A percentile compares a stretch with the other conserved stretches of the same genome.
Evolutionary conservation across 2,797 vertebrate genomes (phyloP).

Genomic region (Siniperca obscura): DNA sequence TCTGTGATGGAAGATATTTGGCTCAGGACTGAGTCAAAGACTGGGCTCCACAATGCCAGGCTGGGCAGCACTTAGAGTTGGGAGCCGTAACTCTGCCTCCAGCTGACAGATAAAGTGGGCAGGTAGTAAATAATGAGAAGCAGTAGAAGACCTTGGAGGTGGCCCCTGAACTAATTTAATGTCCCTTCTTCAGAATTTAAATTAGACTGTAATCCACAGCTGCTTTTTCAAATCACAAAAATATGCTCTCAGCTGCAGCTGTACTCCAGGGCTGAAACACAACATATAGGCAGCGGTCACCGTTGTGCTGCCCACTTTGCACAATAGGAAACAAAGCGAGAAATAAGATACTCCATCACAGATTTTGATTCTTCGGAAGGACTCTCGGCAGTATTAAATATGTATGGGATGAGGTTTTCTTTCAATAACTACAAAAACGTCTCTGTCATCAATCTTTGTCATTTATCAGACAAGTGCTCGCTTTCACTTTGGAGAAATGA

Average conservation of each 20-base stretch:
- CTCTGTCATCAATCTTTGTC: conserved; percentile 78
- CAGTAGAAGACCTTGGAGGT: conserved; percentile 76
- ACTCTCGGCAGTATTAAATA: conserved; percentile 75
- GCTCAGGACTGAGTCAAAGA: conserved; percentile 65
- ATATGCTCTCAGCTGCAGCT: conserved; percentile 46
- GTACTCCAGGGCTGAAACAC: conserved; percentile 11
- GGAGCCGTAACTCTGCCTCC: conserved; percentile 75
- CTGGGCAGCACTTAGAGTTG: conserved; percentile 56
- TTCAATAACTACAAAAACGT: conserved; percentile 73
- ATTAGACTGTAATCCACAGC: conserved; percentile 73
- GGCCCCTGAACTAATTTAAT: conserved; percentile 78
- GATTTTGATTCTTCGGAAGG: conserved; percentile 74
- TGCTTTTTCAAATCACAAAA: conserved; percentile 69
- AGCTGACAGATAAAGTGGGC: conserved; percentile 77
- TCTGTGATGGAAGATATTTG: conserved; percentile 72
- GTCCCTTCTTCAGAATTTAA: conserved; percentile 75
- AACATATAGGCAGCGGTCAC: conserved; percentile 34
- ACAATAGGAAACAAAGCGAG: conserved; percentile 60
- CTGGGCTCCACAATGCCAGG: conserved; percentile 63
- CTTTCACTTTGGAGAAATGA: conserved; percentile 75
- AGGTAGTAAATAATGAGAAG: conserved; percentile 76
- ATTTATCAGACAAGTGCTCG: conserved; percentile 67
- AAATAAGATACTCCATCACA: conserved; percentile 65
- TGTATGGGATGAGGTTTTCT: conserved; percentile 75
- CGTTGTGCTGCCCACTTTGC: conserved; percentile 39